Evolutionary conservation across 2,888 invertebrate genomes (phyloP), one percentile per base, ranked within the genome.

Genomic region (Melinaea menophilus): DNA sequence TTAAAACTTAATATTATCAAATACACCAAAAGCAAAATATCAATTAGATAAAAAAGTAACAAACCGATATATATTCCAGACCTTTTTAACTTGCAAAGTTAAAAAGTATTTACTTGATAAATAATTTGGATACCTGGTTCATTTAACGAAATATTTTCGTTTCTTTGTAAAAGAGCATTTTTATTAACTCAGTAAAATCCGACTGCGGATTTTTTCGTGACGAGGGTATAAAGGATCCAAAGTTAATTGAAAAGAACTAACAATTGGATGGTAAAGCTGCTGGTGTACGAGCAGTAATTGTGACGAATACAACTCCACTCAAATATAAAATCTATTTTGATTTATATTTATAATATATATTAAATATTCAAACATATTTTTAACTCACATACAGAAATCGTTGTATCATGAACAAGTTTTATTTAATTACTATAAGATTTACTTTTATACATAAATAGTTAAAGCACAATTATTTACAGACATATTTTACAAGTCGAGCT

Each of bases 201-300:
- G 73, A 74, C 62, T 70, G 74, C 74, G 77, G 78, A 78, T 79
- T 79, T 78, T 78, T 80, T 72, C 73, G 71, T 86, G 85, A 85
- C 85, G 74, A 82, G 86, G 86, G 86, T 85, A 66, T 69, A 66
- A 73, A 72, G 70, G 71, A 68, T 67, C 72, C 63, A 61, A 73
- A 59, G 67, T 76, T 85, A 84, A 85, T 84, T 84, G 84, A 84
- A 84, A 78, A 73, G 72, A 72, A 73, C 75, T 64, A 70, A 48
- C n/a, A 57, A 67, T 58, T 56, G 61, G 59, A 59, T 45, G 58
- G 56, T 51, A 51, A 22, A 31, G 51, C 51, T 51, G 61, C 55
- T 35, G 58, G 22, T 57, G 59, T 59, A 41, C 48, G 22, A 58
- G 46, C 41, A 61, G 59, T 57, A 61, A 63, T 63, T 61, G 67